Base-by-base conservation (phyloP, 2,113 vertebrate genomes). In the Grantiella picta region DNA sequence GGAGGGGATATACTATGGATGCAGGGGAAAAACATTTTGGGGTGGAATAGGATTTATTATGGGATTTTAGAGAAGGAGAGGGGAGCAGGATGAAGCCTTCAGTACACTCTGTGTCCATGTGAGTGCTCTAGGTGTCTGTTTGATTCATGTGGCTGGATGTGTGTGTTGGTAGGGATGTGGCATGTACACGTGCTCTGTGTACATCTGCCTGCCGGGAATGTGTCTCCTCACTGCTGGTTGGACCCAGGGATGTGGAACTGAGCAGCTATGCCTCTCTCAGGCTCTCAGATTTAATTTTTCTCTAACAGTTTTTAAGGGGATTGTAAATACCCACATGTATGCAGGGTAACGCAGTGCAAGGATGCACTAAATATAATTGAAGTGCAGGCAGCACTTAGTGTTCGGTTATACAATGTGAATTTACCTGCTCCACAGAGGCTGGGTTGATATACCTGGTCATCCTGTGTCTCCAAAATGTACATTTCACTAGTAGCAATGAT, bases 181-280 rank as follows among this genome's bases (percentile, higher is more conserved):
- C 40, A 7, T 17, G 21, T 31, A 42, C 2, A 1, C 16, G 22
- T 69, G 33, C 50, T 56, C 61, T 21, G 12, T 33, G 28, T n/a
- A 50, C 2, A 1, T 54, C 12, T 82, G 33, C 40, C 40, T 40
- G 33, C 40, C 56, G 22, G 25, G 4, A 60, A 40, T 2, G 1
- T 10, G 3, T 40, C 59, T 66, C 27, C 33, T 66, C 2, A 1
- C 68, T 57, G 29, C 40, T 86, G 15, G 6, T 8, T 49, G 28
- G 47, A 71, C 21, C 9, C 1, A 1, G 29, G 11, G 10, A 42
- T 0, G 1, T 11, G 27, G 12, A 56, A 36, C 35, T 73, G 36
- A 60, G 65, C 44, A 82, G 18, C 18, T 44, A 25, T 15, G 5
- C 22, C 12, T 73, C 35, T 79, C 17, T 20, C 9, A 31, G 12